These are phyloP conservation scores for Procavia capensis DNA, from an alignment of 2,113 vertebrate species.

Conservation along the genomic window DNA sequence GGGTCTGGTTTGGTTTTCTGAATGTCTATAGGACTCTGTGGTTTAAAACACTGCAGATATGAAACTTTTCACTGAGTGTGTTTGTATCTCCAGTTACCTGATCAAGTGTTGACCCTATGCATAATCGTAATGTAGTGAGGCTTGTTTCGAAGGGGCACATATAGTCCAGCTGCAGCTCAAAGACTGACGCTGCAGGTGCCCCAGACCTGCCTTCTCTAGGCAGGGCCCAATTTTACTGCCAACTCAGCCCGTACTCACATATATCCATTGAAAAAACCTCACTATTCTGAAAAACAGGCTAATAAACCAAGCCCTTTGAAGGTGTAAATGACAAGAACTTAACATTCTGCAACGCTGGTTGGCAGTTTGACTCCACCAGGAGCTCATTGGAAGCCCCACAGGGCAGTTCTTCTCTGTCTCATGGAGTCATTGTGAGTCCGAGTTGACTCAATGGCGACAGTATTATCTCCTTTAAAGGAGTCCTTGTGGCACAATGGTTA, in stretches of 20 bases:
- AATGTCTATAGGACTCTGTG: background rate
- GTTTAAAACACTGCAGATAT: background rate
- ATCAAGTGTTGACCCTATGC: background rate
- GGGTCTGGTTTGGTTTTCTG: no score
- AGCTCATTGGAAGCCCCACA: no score
- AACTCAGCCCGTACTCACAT: background rate
- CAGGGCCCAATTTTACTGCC: background rate
- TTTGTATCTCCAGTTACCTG: background rate
- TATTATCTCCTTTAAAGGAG: no score
- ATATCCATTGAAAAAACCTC: background rate
- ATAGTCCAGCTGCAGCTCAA: background rate
- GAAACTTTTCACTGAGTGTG: background rate
- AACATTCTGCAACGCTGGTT: no score
- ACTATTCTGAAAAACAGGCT: background rate
- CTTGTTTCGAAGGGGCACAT: background rate
- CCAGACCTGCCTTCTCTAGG: background rate
- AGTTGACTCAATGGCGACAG: no score
- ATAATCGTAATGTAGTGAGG: background rate
- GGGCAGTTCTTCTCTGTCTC: no score
- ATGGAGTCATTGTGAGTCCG: no score
- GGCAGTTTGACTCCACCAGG: no score
- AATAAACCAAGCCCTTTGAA: background rate
- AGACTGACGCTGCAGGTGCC: background rate
- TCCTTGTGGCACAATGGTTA: no score
- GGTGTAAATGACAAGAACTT: background rate